Evolutionary conservation across 92 coral and sea anemone species (phyloP).

Genomic region (Porites evermanni): DNA sequence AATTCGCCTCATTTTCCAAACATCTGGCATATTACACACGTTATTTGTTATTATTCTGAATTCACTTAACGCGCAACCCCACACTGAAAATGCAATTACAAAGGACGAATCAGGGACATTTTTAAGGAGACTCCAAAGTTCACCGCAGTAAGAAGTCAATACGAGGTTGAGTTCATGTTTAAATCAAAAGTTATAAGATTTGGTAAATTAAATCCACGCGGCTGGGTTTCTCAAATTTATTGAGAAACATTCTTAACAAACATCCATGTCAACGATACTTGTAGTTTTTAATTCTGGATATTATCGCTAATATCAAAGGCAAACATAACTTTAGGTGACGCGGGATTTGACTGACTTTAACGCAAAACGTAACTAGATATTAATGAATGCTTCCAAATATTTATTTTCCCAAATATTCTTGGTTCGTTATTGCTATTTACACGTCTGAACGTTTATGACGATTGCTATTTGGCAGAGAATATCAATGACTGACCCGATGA

Average conservation of each 20-base stretch:
- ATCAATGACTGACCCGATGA: neutral
- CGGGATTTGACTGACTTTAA: neutral
- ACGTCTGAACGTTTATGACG: neutral
- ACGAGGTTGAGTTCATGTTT: constrained; percentile 8
- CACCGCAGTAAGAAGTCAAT: neutral
- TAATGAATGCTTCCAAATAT: neutral
- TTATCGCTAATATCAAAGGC: neutral
- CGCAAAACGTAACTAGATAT: neutral
- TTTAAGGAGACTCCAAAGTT: neutral
- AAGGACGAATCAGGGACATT: neutral
- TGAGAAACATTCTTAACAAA: no score
- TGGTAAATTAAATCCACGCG: constrained; percentile 25
- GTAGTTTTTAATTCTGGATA: neutral
- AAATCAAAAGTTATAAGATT: constrained; percentile 18
- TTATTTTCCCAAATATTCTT: neutral
- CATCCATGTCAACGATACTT: no score
- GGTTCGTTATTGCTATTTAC: neutral
- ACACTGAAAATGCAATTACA: constrained; percentile 3
- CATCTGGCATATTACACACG: neutral
- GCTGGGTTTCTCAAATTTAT: neutral
- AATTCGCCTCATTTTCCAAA: neutral
- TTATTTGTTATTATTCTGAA: neutral
- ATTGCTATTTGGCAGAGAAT: neutral
- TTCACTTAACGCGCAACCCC: neutral
- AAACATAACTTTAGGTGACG: neutral